A percentile compares a stretch with the other conserved stretches of the same genome.
Conservation (phyloP, 2,113 vertebrate species). For the Sphaerodactylus townsendi region DNA sequence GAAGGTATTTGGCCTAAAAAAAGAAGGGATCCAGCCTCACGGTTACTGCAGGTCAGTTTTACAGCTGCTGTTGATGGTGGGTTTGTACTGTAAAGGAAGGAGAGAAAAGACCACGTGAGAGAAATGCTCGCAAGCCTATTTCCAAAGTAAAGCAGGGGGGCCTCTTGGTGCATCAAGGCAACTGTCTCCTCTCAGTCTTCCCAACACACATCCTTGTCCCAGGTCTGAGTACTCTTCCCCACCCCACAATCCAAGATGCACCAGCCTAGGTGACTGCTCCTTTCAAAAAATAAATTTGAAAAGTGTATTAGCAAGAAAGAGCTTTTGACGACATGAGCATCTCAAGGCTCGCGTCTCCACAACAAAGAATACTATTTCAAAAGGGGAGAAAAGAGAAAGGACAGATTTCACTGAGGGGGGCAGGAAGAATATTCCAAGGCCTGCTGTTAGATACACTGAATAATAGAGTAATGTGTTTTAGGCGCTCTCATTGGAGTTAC, state of each 20-base stretch:
- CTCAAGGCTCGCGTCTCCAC: not conserved
- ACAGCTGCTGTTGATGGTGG: conserved; percentile 99
- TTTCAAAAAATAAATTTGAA: not conserved
- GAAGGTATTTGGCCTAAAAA: conserved; percentile 74
- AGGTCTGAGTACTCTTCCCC: not conserved
- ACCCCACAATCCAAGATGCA: not conserved
- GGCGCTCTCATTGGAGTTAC: too few relatives aligned
- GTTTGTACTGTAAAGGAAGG: conserved; percentile 87
- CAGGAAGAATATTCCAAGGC: not conserved
- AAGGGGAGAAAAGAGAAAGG: not conserved
- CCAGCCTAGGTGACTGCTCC: not conserved
- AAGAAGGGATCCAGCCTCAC: conserved; percentile 80
- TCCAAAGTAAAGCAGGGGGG: conserved; percentile 40
- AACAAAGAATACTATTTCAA: not conserved
- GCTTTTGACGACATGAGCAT: not conserved
- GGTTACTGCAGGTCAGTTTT: conserved; percentile 86
- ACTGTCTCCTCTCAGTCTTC: not conserved
- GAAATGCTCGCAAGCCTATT: conserved; percentile 31
- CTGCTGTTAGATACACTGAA: not conserved
- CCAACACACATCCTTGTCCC: not conserved
- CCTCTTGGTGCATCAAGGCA: conserved; percentile 3
- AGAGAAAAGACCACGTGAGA: conserved; percentile 65
- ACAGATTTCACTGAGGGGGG: not conserved
- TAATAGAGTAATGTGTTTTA: not conserved
- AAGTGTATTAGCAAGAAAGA: not conserved